These are phyloP conservation scores for Acanthaster planci DNA, from an alignment of 35 echinoderm and acorn worm species.

Conservation along the genomic window DNA sequence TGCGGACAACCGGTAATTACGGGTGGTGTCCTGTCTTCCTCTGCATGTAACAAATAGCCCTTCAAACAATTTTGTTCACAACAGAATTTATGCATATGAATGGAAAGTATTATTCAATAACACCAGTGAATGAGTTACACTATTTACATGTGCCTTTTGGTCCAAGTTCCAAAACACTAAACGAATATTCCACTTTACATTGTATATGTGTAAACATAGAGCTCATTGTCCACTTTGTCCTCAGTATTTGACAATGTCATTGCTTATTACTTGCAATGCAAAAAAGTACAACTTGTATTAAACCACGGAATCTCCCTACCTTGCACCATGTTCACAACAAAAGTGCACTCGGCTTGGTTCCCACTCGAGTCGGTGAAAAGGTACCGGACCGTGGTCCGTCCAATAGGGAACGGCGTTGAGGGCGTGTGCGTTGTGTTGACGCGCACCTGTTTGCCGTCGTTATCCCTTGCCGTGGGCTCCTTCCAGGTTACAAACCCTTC, in stretches of 20 bases:
- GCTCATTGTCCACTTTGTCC: no score
- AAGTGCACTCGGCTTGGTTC: constrained; percentile 21
- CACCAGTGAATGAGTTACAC: no score
- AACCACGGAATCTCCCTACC: background rate
- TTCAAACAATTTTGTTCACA: no score
- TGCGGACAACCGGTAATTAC: background rate
- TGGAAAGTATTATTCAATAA: no score
- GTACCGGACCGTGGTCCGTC: constrained; percentile 25
- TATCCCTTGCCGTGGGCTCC: constrained; percentile 31
- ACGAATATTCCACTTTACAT: no score
- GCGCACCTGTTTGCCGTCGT: background rate
- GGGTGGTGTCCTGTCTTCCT: constrained; percentile 12
- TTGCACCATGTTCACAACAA: background rate
- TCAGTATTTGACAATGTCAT: no score
- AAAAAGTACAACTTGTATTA: no score
- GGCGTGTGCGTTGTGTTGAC: constrained; percentile 25
- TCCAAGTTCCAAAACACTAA: no score
- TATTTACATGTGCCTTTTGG: no score
- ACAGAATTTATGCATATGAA: no score
- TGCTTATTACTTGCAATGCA: no score
- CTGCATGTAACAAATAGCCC: background rate
- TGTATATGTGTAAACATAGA: no score
- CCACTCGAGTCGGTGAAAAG: constrained; percentile 30
- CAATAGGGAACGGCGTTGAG: constrained; percentile 27
- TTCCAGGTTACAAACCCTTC: background rate